Evolutionary conservation across 2,888 invertebrate genomes (phyloP), one percentile per base, ranked within the genome.

Genomic region (Phlogophora meticulosa): DNA sequence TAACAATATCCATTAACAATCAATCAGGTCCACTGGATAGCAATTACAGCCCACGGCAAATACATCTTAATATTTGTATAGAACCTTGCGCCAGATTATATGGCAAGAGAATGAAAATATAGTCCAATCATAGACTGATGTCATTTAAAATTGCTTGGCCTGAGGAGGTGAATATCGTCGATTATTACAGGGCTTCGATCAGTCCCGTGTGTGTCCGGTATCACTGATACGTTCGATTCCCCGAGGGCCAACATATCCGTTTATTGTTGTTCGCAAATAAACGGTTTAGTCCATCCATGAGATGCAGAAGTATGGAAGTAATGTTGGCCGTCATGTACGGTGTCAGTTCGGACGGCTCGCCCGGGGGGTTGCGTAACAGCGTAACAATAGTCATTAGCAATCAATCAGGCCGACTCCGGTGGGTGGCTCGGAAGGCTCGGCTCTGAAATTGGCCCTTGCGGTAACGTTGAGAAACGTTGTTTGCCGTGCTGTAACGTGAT

Each of bases 301-400:
- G 85, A 83, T 81, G 77, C 85, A 83, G 85, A 88, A 89, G 89
- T 90, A 90, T 90, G 82, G 87, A 86, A 85, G 81, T 90, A 90
- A 91, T 89, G 86, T 85, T 80, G 80, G 87, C 84, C 83, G 88
- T 91, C 91, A 91, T 91, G 90, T 88, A 84, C 83, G 85, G 85
- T 89, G 92, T 90, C 90, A 88, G 87, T 77, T 84, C 76, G 73
- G 84, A 85, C 86, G 76, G 83, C 77, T 76, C 69, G 90, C 91
- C 91, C 74, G 83, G 73, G 86, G 92, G 86, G 83, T 92, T 89
- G 89, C 87, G 90, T 91, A 92, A 91, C 88, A 88, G 87, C 87
- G 85, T 92, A 94, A 93, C 92, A 91, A 93, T 92, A 90, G 91
- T 91, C 89, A 92, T 94, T 93, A 91, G 92, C 93, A 93, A 94